phyloP scores from a whole-genome alignment of 1,140 invertebrate species.

The Eciton burchellii region DNA sequence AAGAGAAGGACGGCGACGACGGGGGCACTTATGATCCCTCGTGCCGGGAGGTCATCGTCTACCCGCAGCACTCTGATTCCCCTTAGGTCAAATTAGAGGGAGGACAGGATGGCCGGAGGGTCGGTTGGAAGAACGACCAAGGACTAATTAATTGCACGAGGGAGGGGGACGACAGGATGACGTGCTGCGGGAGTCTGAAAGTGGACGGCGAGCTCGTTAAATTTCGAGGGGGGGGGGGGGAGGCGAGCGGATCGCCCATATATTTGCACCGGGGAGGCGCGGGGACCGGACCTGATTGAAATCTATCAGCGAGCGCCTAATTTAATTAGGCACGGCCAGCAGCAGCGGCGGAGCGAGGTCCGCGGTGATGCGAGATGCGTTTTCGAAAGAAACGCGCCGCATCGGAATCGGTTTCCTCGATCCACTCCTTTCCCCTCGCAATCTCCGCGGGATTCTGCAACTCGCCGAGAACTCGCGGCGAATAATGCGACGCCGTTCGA shows the following conservation, averaged over 20 bases:
- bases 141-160: slow-evolving; percentile 75
- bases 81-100: slow-evolving; percentile 70
- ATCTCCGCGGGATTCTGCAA: background rate
- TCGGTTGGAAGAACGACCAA: slow-evolving; percentile 30
- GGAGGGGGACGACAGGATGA: slow-evolving; percentile 61
- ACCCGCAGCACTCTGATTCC: slow-evolving; percentile 63
- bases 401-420: slow-evolving; percentile 4
- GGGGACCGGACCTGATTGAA: slow-evolving; percentile 71
- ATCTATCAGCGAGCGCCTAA: slow-evolving; percentile 75
- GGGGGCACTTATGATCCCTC: slow-evolving; percentile 41
- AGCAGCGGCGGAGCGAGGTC: slow-evolving; percentile 30
- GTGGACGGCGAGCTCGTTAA: slow-evolving; percentile 74
- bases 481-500: slow-evolving; percentile 24
- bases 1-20: too few species aligned
- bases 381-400: slow-evolving; percentile 21
- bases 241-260: slow-evolving; percentile 50
- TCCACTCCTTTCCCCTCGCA: too few species aligned
- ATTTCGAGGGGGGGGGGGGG: slow-evolving; percentile 73
- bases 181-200: slow-evolving; percentile 68
- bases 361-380: slow-evolving; percentile 32
- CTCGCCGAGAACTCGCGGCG: too few species aligned
- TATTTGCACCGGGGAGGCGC: slow-evolving; percentile 62
- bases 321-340: slow-evolving; percentile 72
- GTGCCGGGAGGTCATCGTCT: slow-evolving; percentile 22
- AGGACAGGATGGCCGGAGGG: slow-evolving; percentile 23